A percentile compares a stretch with the other conserved stretches of the same genome.
phyloP scores from a whole-genome alignment of 2,113 vertebrate genomes.

The Phasianus colchicus region DNA sequence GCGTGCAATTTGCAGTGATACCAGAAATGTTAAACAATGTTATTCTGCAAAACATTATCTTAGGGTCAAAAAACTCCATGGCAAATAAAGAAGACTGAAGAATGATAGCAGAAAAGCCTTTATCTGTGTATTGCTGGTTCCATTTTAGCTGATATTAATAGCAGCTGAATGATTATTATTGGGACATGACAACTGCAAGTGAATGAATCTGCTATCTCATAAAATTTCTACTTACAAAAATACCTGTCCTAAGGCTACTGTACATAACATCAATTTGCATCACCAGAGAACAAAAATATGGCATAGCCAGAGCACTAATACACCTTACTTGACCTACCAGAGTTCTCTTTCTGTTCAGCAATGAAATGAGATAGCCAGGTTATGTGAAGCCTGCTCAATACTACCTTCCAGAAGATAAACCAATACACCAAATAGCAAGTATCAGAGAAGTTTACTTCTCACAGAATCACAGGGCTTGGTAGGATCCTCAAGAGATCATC shows the following conservation, averaged over 20 bases:
- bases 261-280: background rate
- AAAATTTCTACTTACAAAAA: background rate
- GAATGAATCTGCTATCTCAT: background rate
- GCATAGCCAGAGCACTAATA: background rate
- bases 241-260: background rate
- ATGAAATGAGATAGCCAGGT: background rate
- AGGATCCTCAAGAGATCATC: too few species aligned
- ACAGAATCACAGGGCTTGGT: too few species aligned
- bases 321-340: background rate
- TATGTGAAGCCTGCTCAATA: accelerated
- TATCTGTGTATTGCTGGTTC: constrained; percentile 5
- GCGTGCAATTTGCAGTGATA: background rate
- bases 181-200: background rate
- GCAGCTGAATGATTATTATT: constrained; percentile 21
- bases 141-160: constrained; percentile 4
- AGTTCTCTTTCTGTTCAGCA: background rate
- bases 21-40: background rate
- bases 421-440: background rate
- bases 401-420: background rate
- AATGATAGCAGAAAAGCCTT: constrained; percentile 2
- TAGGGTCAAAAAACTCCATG: background rate
- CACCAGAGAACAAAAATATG: background rate
- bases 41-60: constrained; percentile 6
- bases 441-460: background rate
- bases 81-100: background rate